These are phyloP conservation scores for Leptothorax acervorum DNA, from an alignment of 2,888 invertebrate genomes.

Conservation along the genomic window DNA sequence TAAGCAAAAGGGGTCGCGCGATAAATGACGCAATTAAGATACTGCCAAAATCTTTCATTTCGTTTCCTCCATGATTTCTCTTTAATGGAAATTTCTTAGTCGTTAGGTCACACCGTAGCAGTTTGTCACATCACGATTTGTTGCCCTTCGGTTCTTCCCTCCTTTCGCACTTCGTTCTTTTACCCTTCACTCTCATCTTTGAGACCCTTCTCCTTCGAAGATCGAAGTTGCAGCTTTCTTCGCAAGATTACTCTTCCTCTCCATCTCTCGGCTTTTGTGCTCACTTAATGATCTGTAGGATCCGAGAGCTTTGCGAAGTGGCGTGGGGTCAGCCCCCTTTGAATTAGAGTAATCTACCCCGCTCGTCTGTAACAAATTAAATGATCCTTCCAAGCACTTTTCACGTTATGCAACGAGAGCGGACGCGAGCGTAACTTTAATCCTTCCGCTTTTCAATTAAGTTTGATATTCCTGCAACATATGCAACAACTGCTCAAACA, in stretches of 20 bases:
- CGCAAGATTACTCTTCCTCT: constrained; percentile 46
- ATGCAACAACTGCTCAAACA: background rate
- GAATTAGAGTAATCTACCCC: constrained; percentile 60
- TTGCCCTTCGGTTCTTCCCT: background rate
- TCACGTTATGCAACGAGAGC: constrained; percentile 24
- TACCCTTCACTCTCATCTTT: background rate
- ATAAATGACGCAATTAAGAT: constrained; percentile 41
- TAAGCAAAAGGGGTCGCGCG: constrained; percentile 18
- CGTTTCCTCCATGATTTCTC: background rate
- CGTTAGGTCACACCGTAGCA: background rate
- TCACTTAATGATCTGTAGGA: constrained; percentile 61
- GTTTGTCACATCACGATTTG: constrained; percentile 34
- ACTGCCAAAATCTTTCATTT: constrained; percentile 26
- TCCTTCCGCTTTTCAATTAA: constrained; percentile 2
- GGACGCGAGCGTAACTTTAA: constrained; percentile 8
- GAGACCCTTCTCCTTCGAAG: background rate
- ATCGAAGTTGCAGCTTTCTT: constrained; percentile 41
- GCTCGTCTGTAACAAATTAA: constrained; percentile 49
- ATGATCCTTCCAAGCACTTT: constrained; percentile 43
- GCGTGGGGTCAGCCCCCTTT: constrained; percentile 47
- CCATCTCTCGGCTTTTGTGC: constrained; percentile 59
- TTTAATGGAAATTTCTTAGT: constrained; percentile 34
- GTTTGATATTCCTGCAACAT: background rate
- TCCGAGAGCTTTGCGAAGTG: constrained; percentile 50
- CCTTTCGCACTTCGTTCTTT: background rate